phyloP scores from a whole-genome alignment of 2,888 invertebrate genomes.

The Camptogramma bilineatum region DNA sequence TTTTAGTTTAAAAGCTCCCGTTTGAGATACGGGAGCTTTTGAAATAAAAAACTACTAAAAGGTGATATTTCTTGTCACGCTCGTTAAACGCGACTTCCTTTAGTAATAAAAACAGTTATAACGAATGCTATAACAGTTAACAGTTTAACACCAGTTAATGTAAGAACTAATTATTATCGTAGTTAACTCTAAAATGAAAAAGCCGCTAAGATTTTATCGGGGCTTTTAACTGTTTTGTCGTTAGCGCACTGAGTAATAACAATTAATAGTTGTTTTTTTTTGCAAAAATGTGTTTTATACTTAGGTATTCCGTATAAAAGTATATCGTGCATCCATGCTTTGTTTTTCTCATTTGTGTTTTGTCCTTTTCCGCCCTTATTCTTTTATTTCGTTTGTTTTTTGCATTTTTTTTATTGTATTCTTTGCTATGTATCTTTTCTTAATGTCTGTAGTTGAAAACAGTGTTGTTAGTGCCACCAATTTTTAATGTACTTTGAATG shows the following conservation, averaged over 20 bases:
- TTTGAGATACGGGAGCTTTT: constrained; percentile 1
- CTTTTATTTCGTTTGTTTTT: no score
- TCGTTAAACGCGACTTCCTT: constrained; percentile 65
- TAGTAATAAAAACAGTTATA: constrained; percentile 62
- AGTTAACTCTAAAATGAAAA: constrained; percentile 58
- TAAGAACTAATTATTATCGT: constrained; percentile 66
- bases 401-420: no score
- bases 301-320: neutral
- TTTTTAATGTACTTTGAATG: neutral
- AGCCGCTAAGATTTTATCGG: constrained; percentile 55
- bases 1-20: constrained; percentile 2
- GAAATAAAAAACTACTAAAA: constrained; percentile 40
- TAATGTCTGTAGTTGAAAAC: neutral
- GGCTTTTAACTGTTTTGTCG: constrained; percentile 46
- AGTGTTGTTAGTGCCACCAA: neutral
- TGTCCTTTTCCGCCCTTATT: no score
- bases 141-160: constrained; percentile 63
- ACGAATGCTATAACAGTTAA: constrained; percentile 56
- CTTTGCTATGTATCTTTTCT: neutral
- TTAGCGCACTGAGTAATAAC: constrained; percentile 30
- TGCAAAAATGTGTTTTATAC: neutral
- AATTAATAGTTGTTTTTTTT: constrained; percentile 3
- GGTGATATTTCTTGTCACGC: constrained; percentile 51
- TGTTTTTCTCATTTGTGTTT: no score
- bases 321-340: no score